Evolutionary conservation across 2,797 vertebrate species (phyloP).

Genomic region (Aeoliscus strigatus): DNA sequence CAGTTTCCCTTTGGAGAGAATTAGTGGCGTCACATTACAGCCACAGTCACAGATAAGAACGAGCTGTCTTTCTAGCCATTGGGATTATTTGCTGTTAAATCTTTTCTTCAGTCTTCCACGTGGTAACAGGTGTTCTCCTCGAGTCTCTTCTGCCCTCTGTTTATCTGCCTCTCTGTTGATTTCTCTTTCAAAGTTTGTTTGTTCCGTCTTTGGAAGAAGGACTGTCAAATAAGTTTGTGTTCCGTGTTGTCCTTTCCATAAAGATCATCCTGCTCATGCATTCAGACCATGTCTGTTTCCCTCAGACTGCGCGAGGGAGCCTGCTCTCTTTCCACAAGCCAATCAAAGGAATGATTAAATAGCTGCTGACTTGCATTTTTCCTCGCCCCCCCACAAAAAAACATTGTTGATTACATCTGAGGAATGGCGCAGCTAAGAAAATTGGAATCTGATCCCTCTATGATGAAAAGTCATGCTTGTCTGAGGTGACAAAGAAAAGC

Average conservation of each 20-base stretch:
- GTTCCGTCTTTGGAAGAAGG: too few relatives aligned
- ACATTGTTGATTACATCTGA: slow-evolving; percentile 66
- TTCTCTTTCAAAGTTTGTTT: too few relatives aligned
- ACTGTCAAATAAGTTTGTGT: background rate
- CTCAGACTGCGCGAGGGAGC: slow-evolving; percentile 39
- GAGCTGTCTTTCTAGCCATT: slow-evolving; percentile 21
- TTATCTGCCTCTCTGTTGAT: slow-evolving; percentile 18
- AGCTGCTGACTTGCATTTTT: slow-evolving; percentile 74
- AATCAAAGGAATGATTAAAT: slow-evolving; percentile 70
- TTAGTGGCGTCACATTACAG: slow-evolving; percentile 36
- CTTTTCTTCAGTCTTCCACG: slow-evolving; percentile 32
- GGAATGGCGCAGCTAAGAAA: slow-evolving; percentile 53
- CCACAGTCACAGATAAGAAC: slow-evolving; percentile 36
- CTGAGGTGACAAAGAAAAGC: slow-evolving; percentile 67
- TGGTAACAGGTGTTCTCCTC: slow-evolving; percentile 26
- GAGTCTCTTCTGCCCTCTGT: slow-evolving; percentile 23
- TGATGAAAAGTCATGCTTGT: slow-evolving; percentile 64
- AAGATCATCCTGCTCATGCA: slow-evolving; percentile 32
- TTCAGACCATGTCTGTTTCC: slow-evolving; percentile 42
- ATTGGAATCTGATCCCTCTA: slow-evolving; percentile 60
- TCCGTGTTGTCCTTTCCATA: slow-evolving; percentile 11
- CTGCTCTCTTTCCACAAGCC: slow-evolving; percentile 40
- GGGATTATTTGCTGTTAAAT: slow-evolving; percentile 29
- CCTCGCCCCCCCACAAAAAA: slow-evolving; percentile 34
- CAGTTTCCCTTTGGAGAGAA: slow-evolving; percentile 34